These are phyloP conservation scores for Meteorus colon DNA, from an alignment of 2,888 invertebrate species.

Conservation along the genomic window DNA sequence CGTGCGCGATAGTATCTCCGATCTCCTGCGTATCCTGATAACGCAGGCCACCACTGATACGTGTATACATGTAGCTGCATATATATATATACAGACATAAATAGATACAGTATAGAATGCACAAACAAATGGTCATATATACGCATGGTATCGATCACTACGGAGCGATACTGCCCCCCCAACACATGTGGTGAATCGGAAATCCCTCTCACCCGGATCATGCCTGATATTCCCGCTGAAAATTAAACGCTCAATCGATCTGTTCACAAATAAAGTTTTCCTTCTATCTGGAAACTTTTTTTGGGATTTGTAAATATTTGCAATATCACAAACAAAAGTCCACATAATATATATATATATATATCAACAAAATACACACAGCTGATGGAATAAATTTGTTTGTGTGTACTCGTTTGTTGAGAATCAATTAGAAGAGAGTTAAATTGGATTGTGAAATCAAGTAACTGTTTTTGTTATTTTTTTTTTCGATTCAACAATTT, in stretches of 20 bases:
- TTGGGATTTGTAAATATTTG: conserved; percentile 19
- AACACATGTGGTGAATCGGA: background rate
- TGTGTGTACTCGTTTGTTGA: conserved; percentile 22
- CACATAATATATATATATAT: background rate
- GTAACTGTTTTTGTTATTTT: background rate
- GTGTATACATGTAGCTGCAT: background rate
- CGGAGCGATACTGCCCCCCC: background rate
- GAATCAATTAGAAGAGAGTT: conserved; percentile 8
- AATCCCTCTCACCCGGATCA: background rate
- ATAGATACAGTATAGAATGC: background rate
- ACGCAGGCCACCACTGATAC: background rate
- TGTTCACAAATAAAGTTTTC: background rate
- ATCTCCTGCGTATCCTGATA: conserved; percentile 5
- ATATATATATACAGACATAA: background rate
- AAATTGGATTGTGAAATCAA: conserved; percentile 27
- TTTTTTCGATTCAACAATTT: too few relatives aligned
- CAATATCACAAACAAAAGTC: conserved; percentile 9
- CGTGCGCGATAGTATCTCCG: background rate
- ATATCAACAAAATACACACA: too few relatives aligned
- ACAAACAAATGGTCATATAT: background rate
- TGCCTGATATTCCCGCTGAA: background rate
- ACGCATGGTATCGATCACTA: background rate
- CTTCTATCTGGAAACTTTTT: background rate
- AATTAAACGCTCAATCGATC: conserved; percentile 1
- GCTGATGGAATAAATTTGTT: background rate